Conservation (phyloP, 2,113 vertebrate genomes). For the Ophthalmotilapia sp. region DNA sequence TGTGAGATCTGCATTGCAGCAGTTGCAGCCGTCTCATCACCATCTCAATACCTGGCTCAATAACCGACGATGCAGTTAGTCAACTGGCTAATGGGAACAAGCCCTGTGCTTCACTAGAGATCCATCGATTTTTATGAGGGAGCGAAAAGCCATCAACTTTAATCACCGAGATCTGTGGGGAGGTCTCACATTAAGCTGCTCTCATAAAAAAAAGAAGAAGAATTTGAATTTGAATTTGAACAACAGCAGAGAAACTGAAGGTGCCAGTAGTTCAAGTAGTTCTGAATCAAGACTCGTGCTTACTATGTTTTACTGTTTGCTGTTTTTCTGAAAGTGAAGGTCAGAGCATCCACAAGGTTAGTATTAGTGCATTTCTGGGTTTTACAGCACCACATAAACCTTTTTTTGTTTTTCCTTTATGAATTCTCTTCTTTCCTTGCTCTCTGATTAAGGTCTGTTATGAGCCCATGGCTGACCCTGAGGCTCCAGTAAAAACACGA, state of each 20-base stretch:
- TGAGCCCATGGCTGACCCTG: background rate
- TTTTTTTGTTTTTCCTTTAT: background rate
- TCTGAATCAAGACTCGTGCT: background rate
- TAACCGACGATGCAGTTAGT: constrained; percentile 17
- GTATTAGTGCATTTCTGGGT: background rate
- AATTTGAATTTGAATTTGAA: background rate
- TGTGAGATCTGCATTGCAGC: constrained; percentile 47
- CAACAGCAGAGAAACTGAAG: background rate
- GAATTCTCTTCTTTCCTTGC: background rate
- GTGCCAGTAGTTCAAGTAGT: background rate
- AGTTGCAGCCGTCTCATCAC: background rate
- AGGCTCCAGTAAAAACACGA: background rate
- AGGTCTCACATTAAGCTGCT: background rate
- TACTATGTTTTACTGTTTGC: background rate
- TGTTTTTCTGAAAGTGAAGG: background rate
- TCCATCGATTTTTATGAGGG: constrained; percentile 7
- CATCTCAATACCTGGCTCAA: constrained; percentile 25
- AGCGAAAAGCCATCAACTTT: background rate
- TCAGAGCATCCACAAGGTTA: background rate
- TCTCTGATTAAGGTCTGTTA: background rate
- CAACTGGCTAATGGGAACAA: constrained; percentile 13
- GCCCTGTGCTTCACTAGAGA: background rate
- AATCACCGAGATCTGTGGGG: background rate
- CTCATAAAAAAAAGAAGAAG: background rate
- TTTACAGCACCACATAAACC: background rate